These are phyloP conservation scores for Gadopsis marmoratus DNA, from an alignment of 2,797 vertebrate species.

Conservation along the genomic window DNA sequence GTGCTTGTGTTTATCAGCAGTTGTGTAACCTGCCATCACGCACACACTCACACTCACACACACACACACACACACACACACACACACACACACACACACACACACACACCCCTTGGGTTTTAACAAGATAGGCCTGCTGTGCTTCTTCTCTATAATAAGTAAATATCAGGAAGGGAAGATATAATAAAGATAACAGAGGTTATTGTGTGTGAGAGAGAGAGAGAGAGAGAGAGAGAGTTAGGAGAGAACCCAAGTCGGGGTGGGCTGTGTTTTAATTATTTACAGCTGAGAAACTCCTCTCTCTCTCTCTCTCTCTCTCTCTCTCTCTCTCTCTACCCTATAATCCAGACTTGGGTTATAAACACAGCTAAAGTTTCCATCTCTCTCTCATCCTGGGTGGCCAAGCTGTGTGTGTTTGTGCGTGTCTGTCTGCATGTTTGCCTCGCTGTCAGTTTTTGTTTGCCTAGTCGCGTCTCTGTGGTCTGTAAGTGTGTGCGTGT, in stretches of 20 bases:
- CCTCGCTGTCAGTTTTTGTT: slow-evolving; percentile 39
- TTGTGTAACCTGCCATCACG: slow-evolving; percentile 34
- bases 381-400: slow-evolving; percentile 82
- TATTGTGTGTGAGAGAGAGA: slow-evolving; percentile 37
- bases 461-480: slow-evolving; percentile 44
- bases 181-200: slow-evolving; percentile 66
- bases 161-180: slow-evolving; percentile 68
- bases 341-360: slow-evolving; percentile 85
- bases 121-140: slow-evolving; percentile 71
- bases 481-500: slow-evolving; percentile 17
- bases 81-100: slow-evolving; percentile 5
- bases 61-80: no score
- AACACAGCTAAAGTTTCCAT: slow-evolving; percentile 84
- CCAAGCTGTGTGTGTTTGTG: slow-evolving; percentile 60
- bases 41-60: background rate
- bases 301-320: slow-evolving; percentile 34
- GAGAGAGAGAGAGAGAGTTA: slow-evolving; percentile 30
- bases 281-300: slow-evolving; percentile 74
- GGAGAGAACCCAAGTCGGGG: slow-evolving; percentile 24
- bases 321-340: slow-evolving; percentile 67
- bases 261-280: slow-evolving; percentile 77
- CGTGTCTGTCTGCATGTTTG: slow-evolving; percentile 46
- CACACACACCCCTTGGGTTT: slow-evolving; percentile 42
- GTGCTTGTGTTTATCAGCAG: slow-evolving; percentile 25
- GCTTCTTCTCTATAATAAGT: slow-evolving; percentile 73